Evolutionary conservation across 2,113 vertebrate species (phyloP).

Genomic region (Leptodactylus fuscus): DNA sequence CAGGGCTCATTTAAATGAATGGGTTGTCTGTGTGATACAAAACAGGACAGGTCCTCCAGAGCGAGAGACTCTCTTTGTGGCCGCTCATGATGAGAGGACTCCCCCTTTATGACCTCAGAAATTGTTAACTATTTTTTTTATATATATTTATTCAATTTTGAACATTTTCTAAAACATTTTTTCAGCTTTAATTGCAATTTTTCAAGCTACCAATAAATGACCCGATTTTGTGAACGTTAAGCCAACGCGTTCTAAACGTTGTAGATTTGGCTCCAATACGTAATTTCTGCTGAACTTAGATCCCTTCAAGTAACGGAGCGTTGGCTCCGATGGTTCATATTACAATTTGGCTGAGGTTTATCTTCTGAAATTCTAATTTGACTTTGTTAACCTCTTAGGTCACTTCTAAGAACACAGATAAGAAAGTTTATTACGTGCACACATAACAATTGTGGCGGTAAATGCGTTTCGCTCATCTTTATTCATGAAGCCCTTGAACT

Average conservation of each 20-base stretch:
- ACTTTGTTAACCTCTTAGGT: slow-evolving; percentile 68
- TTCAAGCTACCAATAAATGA: not conserved
- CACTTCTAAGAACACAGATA: slow-evolving; percentile 71
- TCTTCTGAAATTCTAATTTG: slow-evolving; percentile 63
- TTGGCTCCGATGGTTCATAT: slow-evolving; percentile 14
- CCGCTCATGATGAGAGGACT: too few relatives aligned
- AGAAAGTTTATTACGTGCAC: slow-evolving; percentile 71
- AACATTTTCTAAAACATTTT: too few relatives aligned
- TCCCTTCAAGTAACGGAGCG: not conserved
- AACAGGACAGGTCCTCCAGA: too few relatives aligned
- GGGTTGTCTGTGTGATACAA: too few relatives aligned
- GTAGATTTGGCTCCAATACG: not conserved
- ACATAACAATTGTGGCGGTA: slow-evolving; percentile 58
- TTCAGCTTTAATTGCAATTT: not conserved
- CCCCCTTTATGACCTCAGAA: too few relatives aligned
- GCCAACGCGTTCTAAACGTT: not conserved
- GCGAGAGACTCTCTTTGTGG: too few relatives aligned
- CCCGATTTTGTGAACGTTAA: not conserved
- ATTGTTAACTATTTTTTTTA: too few relatives aligned
- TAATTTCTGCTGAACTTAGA: slow-evolving; percentile 14
- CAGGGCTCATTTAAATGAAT: too few relatives aligned
- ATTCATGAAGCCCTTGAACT: slow-evolving; percentile 77
- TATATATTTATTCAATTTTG: too few relatives aligned
- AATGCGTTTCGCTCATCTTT: slow-evolving; percentile 69
- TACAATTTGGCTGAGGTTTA: slow-evolving; percentile 41